Percentiles rank a stretch among this genome's conserved stretches.
Conservation (phyloP, 2,797 vertebrate genomes). For the Fringilla coelebs region DNA sequence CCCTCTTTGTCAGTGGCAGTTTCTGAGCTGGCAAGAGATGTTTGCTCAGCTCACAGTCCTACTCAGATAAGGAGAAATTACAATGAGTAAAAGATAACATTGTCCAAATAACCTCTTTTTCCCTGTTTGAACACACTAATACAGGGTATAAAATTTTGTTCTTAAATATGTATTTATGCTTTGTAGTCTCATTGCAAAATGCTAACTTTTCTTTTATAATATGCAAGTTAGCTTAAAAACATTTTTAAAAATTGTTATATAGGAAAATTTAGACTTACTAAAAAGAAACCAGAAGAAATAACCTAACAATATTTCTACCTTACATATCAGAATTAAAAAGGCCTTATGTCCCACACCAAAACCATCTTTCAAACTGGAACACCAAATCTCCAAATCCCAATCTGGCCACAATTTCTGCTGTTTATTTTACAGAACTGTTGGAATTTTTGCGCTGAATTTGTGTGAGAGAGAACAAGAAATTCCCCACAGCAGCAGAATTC, state of each 20-base stretch:
- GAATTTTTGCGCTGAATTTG: neutral
- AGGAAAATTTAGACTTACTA: neutral
- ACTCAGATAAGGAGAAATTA: neutral
- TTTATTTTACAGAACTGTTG: neutral
- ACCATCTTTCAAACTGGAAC: neutral
- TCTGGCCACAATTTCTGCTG: neutral
- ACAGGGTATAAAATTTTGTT: neutral
- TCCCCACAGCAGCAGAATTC: neutral
- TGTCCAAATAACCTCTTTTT: neutral
- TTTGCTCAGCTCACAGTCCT: neutral
- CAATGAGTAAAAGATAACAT: neutral
- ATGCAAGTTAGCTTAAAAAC: neutral
- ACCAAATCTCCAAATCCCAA: neutral
- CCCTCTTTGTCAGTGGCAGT: neutral
- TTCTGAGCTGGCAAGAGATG: neutral
- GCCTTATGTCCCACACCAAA: neutral
- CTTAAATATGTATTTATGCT: neutral
- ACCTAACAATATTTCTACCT: neutral
- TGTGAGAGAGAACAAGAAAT: neutral
- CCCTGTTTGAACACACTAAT: neutral
- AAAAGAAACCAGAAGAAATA: neutral
- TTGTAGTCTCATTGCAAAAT: neutral
- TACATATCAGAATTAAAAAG: neutral
- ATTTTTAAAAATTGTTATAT: neutral
- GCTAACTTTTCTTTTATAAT: neutral